These are phyloP conservation scores for Malthinus flaveolus DNA, from an alignment of 2,888 invertebrate genomes.

Conservation along the genomic window DNA sequence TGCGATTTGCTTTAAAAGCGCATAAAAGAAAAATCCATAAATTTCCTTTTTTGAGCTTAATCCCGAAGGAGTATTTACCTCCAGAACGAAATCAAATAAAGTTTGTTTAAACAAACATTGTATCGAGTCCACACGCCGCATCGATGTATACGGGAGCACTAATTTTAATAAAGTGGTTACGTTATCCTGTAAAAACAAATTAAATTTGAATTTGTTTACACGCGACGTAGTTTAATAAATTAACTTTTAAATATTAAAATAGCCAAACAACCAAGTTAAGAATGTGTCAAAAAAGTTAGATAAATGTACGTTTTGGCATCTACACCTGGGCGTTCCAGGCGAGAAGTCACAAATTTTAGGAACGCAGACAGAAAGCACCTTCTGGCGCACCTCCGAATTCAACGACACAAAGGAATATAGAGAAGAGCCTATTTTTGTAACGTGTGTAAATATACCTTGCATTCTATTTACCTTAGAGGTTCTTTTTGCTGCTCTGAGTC, in stretches of 20 bases:
- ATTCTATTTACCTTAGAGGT: constrained; percentile 37
- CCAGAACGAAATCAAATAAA: no score
- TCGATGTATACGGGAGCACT: no score
- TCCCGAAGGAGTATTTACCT: no score
- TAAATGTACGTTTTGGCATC: constrained; percentile 6
- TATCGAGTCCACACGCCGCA: no score
- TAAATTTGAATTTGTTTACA: no score
- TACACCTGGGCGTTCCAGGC: constrained; percentile 16
- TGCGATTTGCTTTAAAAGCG: background rate
- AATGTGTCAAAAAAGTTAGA: constrained; percentile 3
- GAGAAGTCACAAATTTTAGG: constrained; percentile 26
- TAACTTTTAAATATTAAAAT: background rate
- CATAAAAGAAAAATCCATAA: background rate
- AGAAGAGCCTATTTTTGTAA: constrained; percentile 33
- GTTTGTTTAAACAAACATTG: no score
- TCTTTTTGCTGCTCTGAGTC: constrained; percentile 27
- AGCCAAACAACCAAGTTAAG: background rate
- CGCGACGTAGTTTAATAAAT: no score
- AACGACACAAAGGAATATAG: constrained; percentile 28
- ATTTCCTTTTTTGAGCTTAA: no score
- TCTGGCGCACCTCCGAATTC: constrained; percentile 27
- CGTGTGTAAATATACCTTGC: constrained; percentile 34
- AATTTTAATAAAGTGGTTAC: no score
- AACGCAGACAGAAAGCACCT: constrained; percentile 30
- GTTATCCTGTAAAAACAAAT: no score